phyloP scores from a whole-genome alignment of 2,113 vertebrate species.

The Ciconia maguari region DNA sequence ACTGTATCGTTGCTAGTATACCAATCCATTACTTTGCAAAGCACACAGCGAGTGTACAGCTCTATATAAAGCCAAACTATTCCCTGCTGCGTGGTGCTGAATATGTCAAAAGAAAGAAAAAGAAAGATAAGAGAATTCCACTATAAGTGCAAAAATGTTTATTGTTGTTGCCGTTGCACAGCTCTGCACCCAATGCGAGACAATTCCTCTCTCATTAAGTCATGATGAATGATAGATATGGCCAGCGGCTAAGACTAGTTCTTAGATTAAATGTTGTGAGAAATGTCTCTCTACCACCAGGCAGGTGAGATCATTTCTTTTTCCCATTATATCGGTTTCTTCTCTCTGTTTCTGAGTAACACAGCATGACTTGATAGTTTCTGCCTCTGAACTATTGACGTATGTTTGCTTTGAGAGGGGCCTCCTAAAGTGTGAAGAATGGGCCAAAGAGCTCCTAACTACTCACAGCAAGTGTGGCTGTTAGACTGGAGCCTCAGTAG shows the following conservation, averaged over 20 bases:
- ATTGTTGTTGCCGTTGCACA: conserved; percentile 5
- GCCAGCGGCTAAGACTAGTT: conserved; percentile 19
- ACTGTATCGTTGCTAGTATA: neutral
- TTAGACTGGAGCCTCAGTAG: neutral
- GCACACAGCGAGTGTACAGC: neutral
- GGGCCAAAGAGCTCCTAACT: conserved; percentile 26
- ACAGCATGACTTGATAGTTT: conserved; percentile 64
- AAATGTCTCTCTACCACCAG: conserved; percentile 45
- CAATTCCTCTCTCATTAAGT: conserved; percentile 42
- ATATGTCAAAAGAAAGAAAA: conserved; percentile 11
- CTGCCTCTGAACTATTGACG: conserved; percentile 58
- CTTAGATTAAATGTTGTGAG: conserved; percentile 57
- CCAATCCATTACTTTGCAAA: neutral
- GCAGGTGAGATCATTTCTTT: conserved; percentile 66
- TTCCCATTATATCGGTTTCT: conserved; percentile 45
- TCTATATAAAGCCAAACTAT: neutral
- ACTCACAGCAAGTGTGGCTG: neutral
- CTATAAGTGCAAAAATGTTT: conserved; percentile 25
- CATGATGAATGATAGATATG: conserved; percentile 46
- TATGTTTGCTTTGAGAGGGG: conserved; percentile 52
- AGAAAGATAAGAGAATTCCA: neutral
- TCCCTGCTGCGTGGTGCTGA: neutral
- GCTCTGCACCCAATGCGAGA: neutral
- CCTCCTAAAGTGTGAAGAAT: conserved; percentile 66
- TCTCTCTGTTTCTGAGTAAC: conserved; percentile 41